Conservation (phyloP, 2,797 vertebrate species). For the Coregonus sp. region DNA sequence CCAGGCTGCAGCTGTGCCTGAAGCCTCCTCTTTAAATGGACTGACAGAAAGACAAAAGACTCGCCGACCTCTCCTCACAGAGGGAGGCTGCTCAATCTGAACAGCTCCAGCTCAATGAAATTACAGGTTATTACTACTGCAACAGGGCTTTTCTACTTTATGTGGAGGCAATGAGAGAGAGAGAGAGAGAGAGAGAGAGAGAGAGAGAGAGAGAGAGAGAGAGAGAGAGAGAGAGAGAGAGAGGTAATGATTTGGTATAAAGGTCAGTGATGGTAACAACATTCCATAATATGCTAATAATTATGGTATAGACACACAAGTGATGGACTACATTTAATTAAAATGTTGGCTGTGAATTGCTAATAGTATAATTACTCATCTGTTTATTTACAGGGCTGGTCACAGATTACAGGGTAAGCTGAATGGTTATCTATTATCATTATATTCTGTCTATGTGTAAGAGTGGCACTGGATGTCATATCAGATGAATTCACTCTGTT, state of each 20-base stretch:
- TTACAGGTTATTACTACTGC: slow-evolving; percentile 38
- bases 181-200: too few species aligned
- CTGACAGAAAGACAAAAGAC: slow-evolving; percentile 48
- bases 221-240: too few species aligned
- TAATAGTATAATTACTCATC: not conserved
- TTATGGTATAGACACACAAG: too few species aligned
- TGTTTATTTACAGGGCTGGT: slow-evolving; percentile 75
- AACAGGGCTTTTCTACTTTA: too few species aligned
- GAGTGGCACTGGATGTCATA: not conserved
- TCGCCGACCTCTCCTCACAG: slow-evolving; percentile 34
- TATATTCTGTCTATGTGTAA: not conserved
- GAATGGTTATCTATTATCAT: not conserved
- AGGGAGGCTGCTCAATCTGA: slow-evolving; percentile 46
- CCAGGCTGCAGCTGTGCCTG: slow-evolving; percentile 60
- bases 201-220: too few species aligned
- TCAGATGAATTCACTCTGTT: too few species aligned
- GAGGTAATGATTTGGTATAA: too few species aligned
- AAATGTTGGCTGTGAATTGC: not conserved
- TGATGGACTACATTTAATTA: not conserved
- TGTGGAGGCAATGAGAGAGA: too few species aligned
- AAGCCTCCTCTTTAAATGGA: slow-evolving; percentile 63
- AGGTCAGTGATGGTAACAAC: too few species aligned
- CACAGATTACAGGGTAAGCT: slow-evolving; percentile 88
- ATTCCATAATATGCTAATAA: too few species aligned
- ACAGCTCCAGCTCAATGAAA: slow-evolving; percentile 58